Percentiles rank a stretch among this genome's conserved stretches.
Conservation (phyloP, 2,888 invertebrate genomes). For the Girardia tigrina region DNA sequence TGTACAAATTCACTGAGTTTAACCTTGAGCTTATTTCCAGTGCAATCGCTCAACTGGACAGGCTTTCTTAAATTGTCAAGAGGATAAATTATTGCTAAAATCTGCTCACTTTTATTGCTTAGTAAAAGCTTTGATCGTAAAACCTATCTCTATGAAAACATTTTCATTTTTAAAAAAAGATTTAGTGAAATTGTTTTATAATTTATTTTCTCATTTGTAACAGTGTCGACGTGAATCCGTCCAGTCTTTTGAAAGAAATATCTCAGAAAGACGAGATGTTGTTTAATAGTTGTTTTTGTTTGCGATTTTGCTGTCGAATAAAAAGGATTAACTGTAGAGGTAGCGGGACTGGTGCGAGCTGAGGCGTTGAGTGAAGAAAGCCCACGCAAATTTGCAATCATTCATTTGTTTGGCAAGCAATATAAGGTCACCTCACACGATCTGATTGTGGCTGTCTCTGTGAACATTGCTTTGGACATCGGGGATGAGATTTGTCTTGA, state of each 20-base stretch:
- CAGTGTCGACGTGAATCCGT: not conserved
- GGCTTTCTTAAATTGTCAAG: too few species aligned
- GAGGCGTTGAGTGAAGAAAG: not conserved
- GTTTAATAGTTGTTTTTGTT: not conserved
- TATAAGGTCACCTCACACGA: conserved; percentile 51
- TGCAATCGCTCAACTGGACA: too few species aligned
- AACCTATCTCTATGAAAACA: too few species aligned
- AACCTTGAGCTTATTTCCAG: too few species aligned
- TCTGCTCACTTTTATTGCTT: too few species aligned
- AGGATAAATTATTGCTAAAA: too few species aligned
- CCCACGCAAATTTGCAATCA: conserved; percentile 39
- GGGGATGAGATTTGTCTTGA: conserved; percentile 52
- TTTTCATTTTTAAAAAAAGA: too few species aligned
- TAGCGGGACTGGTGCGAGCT: not conserved
- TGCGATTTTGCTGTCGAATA: too few species aligned
- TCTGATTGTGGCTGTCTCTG: conserved; percentile 46
- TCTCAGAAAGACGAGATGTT: not conserved
- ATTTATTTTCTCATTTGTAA: not conserved
- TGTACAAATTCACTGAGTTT: too few species aligned
- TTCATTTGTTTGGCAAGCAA: conserved; percentile 46
- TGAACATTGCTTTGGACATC: conserved; percentile 48
- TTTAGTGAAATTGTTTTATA: too few species aligned
- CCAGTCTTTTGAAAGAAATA: not conserved
- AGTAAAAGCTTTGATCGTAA: too few species aligned
- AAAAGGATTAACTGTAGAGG: not conserved